A percentile compares a stretch with the other conserved stretches of the same genome.
phyloP scores from a whole-genome alignment of 2,888 invertebrate species.

The Stratiomys singularior region DNA sequence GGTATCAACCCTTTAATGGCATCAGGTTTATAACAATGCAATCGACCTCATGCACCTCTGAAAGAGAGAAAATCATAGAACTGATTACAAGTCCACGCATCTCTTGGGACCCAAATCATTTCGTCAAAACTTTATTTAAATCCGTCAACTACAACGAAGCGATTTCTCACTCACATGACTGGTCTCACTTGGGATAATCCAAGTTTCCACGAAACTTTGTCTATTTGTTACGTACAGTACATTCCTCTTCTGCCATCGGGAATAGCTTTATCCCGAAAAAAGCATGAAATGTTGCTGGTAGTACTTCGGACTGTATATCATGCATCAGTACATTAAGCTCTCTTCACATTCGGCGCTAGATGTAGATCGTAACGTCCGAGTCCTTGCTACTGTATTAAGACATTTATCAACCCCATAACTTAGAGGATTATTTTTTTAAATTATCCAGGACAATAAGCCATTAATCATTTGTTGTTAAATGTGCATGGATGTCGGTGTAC shows the following conservation, averaged over 20 bases:
- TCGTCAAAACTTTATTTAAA: slow-evolving; percentile 30
- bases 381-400: slow-evolving; percentile 42
- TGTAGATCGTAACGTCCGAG: background rate
- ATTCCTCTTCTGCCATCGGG: background rate
- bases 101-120: background rate
- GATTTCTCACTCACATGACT: slow-evolving; percentile 10
- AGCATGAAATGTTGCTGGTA: background rate
- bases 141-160: slow-evolving; percentile 31
- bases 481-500: background rate
- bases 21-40: no score
- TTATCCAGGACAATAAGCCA: slow-evolving; percentile 55
- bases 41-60: no score
- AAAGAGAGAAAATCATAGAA: no score
- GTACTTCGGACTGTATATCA: slow-evolving; percentile 23
- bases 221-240: background rate
- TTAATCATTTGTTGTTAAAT: slow-evolving; percentile 53
- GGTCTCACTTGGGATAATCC: slow-evolving; percentile 37
- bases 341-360: background rate
- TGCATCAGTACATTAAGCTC: slow-evolving; percentile 32
- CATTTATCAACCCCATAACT: slow-evolving; percentile 53
- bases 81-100: background rate
- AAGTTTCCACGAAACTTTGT: slow-evolving; percentile 23
- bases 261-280: background rate
- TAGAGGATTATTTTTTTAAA: slow-evolving; percentile 55
- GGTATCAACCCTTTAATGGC: no score